Evolutionary conservation across 2,113 vertebrate genomes (phyloP).

Genomic region (Notothenia rossii): DNA sequence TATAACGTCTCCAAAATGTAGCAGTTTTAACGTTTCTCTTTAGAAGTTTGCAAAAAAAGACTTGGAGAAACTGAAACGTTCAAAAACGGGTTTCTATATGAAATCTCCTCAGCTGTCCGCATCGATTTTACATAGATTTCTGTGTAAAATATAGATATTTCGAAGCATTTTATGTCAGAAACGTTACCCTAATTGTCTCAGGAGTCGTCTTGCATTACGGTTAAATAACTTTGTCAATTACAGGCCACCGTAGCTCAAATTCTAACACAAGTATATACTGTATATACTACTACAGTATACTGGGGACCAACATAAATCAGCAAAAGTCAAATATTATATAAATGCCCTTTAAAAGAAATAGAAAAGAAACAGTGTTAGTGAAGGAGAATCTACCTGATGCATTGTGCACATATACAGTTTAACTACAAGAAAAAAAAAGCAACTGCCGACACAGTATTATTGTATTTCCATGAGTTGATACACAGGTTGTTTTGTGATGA

Average conservation of each 20-base stretch:
- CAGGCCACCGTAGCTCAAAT: slow-evolving; percentile 1
- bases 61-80: not conserved
- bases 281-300: too few relatives aligned
- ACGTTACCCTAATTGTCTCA: not conserved
- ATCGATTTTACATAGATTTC: not conserved
- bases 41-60: too few relatives aligned
- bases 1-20: too few relatives aligned
- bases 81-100: not conserved
- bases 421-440: not conserved
- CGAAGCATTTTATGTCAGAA: not conserved
- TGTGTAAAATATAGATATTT: too few relatives aligned
- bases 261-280: too few relatives aligned
- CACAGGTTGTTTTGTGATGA: not conserved
- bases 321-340: slow-evolving; percentile 4
- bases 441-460: not conserved
- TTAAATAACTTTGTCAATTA: not conserved
- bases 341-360: slow-evolving; percentile 22
- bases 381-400: not conserved
- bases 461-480: not conserved
- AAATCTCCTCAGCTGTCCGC: not conserved
- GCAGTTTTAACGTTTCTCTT: too few relatives aligned
- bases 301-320: not conserved
- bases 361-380: not conserved
- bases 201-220: too few relatives aligned
- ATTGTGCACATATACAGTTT: not conserved